These are phyloP conservation scores for Noctua pronuba DNA, from an alignment of 2,888 invertebrate genomes.

Conservation along the genomic window DNA sequence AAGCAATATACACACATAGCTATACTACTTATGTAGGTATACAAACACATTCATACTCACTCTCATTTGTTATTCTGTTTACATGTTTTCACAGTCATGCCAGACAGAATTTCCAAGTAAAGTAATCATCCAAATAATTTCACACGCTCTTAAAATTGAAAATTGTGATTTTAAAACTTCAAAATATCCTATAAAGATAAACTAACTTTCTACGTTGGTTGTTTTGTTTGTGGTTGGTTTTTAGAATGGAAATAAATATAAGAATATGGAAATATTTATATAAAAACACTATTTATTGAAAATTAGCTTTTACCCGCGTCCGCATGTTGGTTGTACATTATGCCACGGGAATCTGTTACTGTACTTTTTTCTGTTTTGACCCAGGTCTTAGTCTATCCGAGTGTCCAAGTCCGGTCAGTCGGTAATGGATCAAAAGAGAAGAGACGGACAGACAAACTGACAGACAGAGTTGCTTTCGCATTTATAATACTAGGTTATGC, in stretches of 20 bases:
- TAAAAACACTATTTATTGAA: not conserved
- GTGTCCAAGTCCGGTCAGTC: not conserved
- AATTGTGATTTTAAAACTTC: not conserved
- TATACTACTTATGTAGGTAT: not conserved
- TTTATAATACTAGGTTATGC: not conserved
- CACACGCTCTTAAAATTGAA: no score
- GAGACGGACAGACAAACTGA: not conserved
- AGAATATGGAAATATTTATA: not conserved
- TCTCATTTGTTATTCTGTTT: not conserved
- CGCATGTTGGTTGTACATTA: not conserved
- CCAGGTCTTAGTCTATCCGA: not conserved
- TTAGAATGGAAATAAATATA: not conserved
- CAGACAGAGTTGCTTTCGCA: not conserved
- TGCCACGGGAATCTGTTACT: not conserved
- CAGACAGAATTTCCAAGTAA: not conserved
- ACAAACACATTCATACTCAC: not conserved
- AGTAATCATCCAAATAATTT: not conserved
- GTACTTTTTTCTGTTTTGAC: not conserved
- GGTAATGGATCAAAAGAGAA: no score
- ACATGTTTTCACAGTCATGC: not conserved
- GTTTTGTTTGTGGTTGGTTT: no score
- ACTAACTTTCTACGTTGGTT: not conserved
- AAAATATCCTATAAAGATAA: not conserved
- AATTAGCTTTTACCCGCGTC: not conserved
- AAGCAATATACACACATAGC: not conserved